A percentile compares a stretch with the other conserved stretches of the same genome.
phyloP scores from a whole-genome alignment of 2,797 vertebrate genomes.

The Schizopygopsis pylzovi region DNA sequence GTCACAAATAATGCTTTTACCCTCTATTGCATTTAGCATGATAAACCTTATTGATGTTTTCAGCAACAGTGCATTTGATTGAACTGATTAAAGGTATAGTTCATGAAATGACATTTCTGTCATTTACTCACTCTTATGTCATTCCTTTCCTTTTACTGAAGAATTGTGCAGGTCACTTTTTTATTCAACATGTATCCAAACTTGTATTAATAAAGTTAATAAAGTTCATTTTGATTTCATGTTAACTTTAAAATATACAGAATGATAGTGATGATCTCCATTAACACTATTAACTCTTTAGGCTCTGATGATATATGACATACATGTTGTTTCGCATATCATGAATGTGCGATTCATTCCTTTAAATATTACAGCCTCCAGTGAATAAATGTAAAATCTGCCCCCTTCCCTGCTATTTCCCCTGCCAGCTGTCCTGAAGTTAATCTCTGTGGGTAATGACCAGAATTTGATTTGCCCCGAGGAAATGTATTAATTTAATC shows the following conservation, averaged over 20 bases:
- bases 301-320: conserved; percentile 21
- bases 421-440: conserved; percentile 38
- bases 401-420: conserved; percentile 7
- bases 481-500: conserved; percentile 76
- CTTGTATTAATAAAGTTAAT: neutral
- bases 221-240: neutral
- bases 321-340: neutral
- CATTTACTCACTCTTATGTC: neutral
- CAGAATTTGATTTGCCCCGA: conserved; percentile 62
- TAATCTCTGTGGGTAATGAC: conserved; percentile 64
- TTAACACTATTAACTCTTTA: neutral
- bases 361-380: conserved; percentile 25
- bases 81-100: neutral
- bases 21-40: conserved; percentile 60
- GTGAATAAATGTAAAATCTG: conserved; percentile 31
- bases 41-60: conserved; percentile 46
- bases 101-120: neutral
- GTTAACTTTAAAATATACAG: neutral
- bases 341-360: conserved; percentile 47
- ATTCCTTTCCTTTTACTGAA: neutral
- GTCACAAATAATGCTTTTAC: conserved; percentile 71
- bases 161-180: neutral
- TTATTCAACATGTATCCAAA: neutral
- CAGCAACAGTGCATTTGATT: neutral
- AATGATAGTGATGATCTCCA: neutral